A percentile compares a stretch with the other conserved stretches of the same genome.
These are phyloP conservation scores for Marronus borbonicus DNA, from an alignment of 2,888 invertebrate genomes.

Conservation along the genomic window DNA sequence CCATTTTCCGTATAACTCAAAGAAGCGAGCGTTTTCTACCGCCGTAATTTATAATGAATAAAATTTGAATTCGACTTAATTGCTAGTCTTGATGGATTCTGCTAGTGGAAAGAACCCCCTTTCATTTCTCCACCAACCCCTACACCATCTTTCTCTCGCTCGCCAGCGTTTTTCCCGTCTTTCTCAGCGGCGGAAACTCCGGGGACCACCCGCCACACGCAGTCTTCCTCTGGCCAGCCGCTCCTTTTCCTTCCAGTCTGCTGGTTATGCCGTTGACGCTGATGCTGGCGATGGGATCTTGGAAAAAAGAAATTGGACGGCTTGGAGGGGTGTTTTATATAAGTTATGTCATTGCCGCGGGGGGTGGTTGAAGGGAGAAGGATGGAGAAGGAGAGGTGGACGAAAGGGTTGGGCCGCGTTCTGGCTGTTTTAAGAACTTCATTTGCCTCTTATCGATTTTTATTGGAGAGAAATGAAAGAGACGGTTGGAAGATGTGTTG, in stretches of 20 bases:
- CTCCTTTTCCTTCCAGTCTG: not conserved
- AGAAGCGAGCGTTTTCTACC: constrained; percentile 69
- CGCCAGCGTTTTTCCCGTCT: constrained; percentile 9
- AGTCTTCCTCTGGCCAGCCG: not conserved
- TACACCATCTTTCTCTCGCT: not conserved
- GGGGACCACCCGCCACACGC: not conserved
- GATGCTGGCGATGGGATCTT: not conserved
- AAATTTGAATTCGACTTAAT: constrained; percentile 72
- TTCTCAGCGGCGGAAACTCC: constrained; percentile 28
- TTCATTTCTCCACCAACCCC: not conserved
- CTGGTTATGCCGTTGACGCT: not conserved
- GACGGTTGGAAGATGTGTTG: no score
- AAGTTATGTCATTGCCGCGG: constrained; percentile 63
- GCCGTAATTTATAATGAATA: constrained; percentile 71
- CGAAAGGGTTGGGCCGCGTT: constrained; percentile 22
- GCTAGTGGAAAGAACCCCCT: constrained; percentile 53
- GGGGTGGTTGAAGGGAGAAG: constrained; percentile 38
- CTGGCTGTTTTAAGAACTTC: constrained; percentile 66
- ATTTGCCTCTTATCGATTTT: constrained; percentile 69
- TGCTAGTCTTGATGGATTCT: constrained; percentile 70
- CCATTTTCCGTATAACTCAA: constrained; percentile 60
- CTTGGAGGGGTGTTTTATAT: constrained; percentile 65
- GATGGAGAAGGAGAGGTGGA: constrained; percentile 28
- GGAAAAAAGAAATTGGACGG: constrained; percentile 53
- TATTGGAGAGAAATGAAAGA: constrained; percentile 57